Evolutionary conservation across 1,140 invertebrate genomes (phyloP), one percentile per base, ranked within the genome.

Genomic region (Oryzaephilus surinamensis): DNA sequence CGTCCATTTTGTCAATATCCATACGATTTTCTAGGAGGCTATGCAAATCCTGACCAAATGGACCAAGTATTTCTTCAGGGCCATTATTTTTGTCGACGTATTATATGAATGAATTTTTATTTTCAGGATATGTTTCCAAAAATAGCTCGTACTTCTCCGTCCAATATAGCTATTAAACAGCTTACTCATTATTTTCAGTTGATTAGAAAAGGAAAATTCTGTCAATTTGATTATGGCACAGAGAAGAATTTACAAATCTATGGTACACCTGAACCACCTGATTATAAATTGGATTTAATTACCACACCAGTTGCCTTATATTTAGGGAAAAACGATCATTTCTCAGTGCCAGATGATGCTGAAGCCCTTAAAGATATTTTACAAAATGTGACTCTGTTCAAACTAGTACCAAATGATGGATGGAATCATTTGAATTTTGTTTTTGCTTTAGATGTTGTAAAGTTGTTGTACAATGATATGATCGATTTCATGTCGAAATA

Each of bases 241-340:
- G 30, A 48, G 3, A 41, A 54, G 16, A 78, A 79, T 55, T 49
- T 68, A 12, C 44, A 60, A 21, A 60, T 66, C 14, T 77, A 79
- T 51, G 67, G 69, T 18, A 48, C 62, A 45, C 32, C 52, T 1
- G 57, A 43, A 16, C 72, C 76, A 15, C 74, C 76, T 10, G 46
- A 62, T n/a, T 80, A 80, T 50, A 61, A 75, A 38, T 46, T 81
- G 1, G 63, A 52, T 10, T 71, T 74, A 27, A 69, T 84, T 1
- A 67, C 60, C 20, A 64, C 76, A 6, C 81, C 82, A 2, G 65
- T 79, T 1, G 74, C 72, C 26, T 58, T 85, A 12, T 76, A 78
- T 54, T 83, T 77, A 51, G 73, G 73, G 3, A 66, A 71, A 17
- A 81, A 84, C 41, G 85, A 88, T 59, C 77, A 27, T 35, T n/a